These are phyloP conservation scores for Anneissia japonica DNA, from an alignment of 35 echinoderm and acorn worm genomes.

Conservation along the genomic window DNA sequence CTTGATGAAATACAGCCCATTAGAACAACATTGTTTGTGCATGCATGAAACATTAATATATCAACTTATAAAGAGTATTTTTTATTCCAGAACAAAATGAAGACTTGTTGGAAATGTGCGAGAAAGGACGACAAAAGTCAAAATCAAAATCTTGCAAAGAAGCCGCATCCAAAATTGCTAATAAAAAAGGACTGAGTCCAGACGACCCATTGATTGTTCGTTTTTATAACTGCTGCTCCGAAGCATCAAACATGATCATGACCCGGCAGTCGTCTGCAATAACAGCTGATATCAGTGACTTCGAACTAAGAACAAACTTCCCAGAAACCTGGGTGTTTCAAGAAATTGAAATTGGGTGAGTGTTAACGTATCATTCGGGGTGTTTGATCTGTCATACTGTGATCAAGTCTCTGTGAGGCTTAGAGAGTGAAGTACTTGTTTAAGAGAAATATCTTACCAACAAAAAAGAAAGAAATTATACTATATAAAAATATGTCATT, in stretches of 20 bases:
- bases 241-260: background rate
- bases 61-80: no score
- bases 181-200: background rate
- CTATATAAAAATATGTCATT: no score
- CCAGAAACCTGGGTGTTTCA: constrained; percentile 83
- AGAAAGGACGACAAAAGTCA: background rate
- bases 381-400: no score
- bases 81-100: background rate
- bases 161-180: background rate
- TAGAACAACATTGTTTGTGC: no score
- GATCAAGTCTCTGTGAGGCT: no score
- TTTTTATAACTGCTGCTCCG: background rate
- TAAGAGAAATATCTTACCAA: no score
- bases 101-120: background rate
- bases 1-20: no score
- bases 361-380: background rate
- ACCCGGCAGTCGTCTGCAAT: background rate
- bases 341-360: constrained; percentile 58
- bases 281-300: background rate
- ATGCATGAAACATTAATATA: no score
- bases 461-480: no score
- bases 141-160: background rate
- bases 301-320: constrained; percentile 24
- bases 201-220: background rate
- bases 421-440: no score